These are phyloP conservation scores for Trichogramma pretiosum DNA, from an alignment of 1,140 invertebrate species.

Conservation along the genomic window DNA sequence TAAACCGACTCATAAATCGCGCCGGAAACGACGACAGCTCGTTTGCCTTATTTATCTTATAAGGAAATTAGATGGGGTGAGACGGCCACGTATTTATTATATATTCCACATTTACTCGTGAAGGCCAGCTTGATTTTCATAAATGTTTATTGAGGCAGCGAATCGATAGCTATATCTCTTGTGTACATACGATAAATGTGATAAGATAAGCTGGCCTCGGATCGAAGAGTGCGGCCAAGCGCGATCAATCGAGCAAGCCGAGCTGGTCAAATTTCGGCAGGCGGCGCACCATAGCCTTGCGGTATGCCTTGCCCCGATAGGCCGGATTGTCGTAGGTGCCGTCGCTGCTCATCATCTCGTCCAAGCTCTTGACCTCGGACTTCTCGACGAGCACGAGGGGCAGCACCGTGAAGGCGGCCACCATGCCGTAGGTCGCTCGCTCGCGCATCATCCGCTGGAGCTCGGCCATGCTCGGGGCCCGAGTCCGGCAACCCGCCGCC, in stretches of 20 bases:
- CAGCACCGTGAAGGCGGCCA: slow-evolving; percentile 24
- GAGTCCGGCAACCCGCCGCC: slow-evolving; percentile 32
- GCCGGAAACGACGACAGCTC: too few species aligned
- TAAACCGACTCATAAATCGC: too few species aligned
- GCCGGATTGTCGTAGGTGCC: slow-evolving; percentile 18
- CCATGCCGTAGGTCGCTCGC: slow-evolving; percentile 28
- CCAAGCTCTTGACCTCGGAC: slow-evolving; percentile 20
- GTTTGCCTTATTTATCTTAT: too few species aligned
- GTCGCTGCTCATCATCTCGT: slow-evolving; percentile 24
- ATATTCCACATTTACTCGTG: too few species aligned
- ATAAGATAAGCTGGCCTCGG: too few species aligned
- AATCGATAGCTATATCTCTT: too few species aligned
- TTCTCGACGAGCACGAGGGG: slow-evolving; percentile 30
- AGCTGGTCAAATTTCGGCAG: slow-evolving; percentile 23
- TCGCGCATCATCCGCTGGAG: slow-evolving; percentile 31
- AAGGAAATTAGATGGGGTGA: too few species aligned
- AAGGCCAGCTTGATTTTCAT: too few species aligned
- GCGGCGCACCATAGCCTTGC: slow-evolving; percentile 24
- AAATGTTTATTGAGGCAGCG: too few species aligned
- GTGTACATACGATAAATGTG: too few species aligned
- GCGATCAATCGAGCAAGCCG: slow-evolving; percentile 31
- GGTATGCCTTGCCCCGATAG: slow-evolving; percentile 13
- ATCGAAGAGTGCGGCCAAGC: too few species aligned
- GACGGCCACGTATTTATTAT: too few species aligned
- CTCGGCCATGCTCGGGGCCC: slow-evolving; percentile 37